Evolutionary conservation across 2,113 vertebrate species (phyloP).

Genomic region (Mola mola): DNA sequence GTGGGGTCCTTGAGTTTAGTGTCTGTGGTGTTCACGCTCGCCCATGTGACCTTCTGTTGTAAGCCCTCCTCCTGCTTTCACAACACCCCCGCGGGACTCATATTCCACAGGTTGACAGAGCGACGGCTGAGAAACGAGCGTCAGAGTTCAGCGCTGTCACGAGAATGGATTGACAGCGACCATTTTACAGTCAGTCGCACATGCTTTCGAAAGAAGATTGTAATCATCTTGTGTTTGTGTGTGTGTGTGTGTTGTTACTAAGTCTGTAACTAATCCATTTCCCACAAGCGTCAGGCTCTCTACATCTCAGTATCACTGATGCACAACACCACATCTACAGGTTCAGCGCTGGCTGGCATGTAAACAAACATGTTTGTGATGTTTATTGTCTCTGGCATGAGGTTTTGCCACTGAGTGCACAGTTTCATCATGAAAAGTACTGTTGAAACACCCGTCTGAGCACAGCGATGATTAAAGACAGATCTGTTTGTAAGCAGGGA

Average conservation of each 20-base stretch:
- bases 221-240: slow-evolving; percentile 2
- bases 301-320: slow-evolving; percentile 48
- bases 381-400: slow-evolving; percentile 73
- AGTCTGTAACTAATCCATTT: slow-evolving; percentile 71
- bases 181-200: slow-evolving; percentile 52
- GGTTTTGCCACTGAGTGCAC: slow-evolving; percentile 59
- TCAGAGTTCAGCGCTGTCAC: slow-evolving; percentile 50
- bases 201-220: slow-evolving; percentile 39
- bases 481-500: slow-evolving; percentile 65
- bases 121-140: slow-evolving; percentile 40
- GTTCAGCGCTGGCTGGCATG: slow-evolving; percentile 48
- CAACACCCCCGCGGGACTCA: slow-evolving; percentile 21
- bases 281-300: slow-evolving; percentile 53
- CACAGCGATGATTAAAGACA: slow-evolving; percentile 61
- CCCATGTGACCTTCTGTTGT: slow-evolving; percentile 29
- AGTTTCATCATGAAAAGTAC: slow-evolving; percentile 64
- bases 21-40: slow-evolving; percentile 37
- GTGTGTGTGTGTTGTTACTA: slow-evolving; percentile 17
- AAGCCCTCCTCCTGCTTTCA: slow-evolving; percentile 37
- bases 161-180: slow-evolving; percentile 31
- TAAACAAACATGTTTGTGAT: slow-evolving; percentile 75
- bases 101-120: slow-evolving; percentile 49
- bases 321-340: slow-evolving; percentile 64
- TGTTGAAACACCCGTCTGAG: slow-evolving; percentile 47
- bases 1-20: slow-evolving; percentile 39